A percentile compares a stretch with the other conserved stretches of the same genome.
Evolutionary conservation across 2,797 vertebrate genomes (phyloP).

Genomic region (Scleropages formosus): DNA sequence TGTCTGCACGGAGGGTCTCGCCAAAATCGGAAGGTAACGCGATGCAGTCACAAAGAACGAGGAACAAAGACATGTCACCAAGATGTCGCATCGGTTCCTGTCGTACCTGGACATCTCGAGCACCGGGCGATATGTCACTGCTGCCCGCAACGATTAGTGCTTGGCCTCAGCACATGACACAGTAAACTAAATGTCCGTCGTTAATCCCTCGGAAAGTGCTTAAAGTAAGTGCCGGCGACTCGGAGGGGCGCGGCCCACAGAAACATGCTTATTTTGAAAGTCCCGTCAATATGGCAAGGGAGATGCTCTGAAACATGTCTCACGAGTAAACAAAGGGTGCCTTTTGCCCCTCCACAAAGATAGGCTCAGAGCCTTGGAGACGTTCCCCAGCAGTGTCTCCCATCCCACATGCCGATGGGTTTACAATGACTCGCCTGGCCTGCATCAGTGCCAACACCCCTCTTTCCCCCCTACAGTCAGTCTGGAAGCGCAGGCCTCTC

Average conservation of each 20-base stretch:
- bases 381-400: constrained; percentile 33
- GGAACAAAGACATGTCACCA: too few relatives aligned
- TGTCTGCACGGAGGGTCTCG: too few relatives aligned
- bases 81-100: too few relatives aligned
- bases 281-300: constrained; percentile 52
- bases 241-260: constrained; percentile 43
- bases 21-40: too few relatives aligned
- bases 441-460: constrained; percentile 40
- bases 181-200: constrained; percentile 48
- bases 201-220: constrained; percentile 51
- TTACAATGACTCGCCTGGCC: constrained; percentile 45
- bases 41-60: too few relatives aligned
- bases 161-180: constrained; percentile 31
- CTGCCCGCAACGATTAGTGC: constrained; percentile 18
- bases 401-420: constrained; percentile 32
- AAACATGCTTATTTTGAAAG: background rate
- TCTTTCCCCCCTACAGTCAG: too few relatives aligned
- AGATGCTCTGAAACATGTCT: constrained; percentile 39
- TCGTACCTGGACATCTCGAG: too few relatives aligned
- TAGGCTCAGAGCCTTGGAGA: constrained; percentile 20
- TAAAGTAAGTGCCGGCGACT: constrained; percentile 60
- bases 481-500: background rate
- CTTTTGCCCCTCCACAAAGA: background rate
- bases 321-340: constrained; percentile 54
- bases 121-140: too few relatives aligned